Base-by-base conservation (phyloP, 2,797 vertebrate species). In the Loriculus beryllinus region DNA sequence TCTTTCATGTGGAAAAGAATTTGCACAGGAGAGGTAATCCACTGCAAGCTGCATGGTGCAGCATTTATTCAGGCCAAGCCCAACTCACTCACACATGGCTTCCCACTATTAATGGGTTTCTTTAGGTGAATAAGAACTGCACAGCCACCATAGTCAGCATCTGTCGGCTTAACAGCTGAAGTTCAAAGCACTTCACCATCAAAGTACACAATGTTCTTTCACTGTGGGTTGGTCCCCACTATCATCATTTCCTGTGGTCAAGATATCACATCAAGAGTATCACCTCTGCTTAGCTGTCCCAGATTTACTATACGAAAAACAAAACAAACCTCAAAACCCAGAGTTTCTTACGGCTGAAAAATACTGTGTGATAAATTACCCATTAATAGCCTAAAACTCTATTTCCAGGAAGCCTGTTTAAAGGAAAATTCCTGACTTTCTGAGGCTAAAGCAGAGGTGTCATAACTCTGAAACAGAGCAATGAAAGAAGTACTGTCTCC, bases 401-500 rank as follows among this genome's bases (percentile, higher is more conserved):
- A 93, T 97, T 98, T 98, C 97, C 97, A 98, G 98, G 97, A 98
- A 98, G 96, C 59, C 40, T 93, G 92, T 97, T 97, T 97, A 97
- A 98, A 98, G 97, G 96, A 97, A 98, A 97, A 97, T 97, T 97
- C 96, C 94, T 96, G 92, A 96, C 81, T 83, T 97, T 97, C 96
- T 95, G 94, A 97, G 96, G 96, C 94, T 96, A 95, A 97, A 97
- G 95, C 92, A 92, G 93, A 98, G 97, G 98, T 97, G 98, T 94
- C 96, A 83, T 96, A 97, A 97, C 94, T 98, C 95, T 97, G 97
- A 97, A 96, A 89, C 45, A 89, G 78, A 83, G 92, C 86, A 96
- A 98, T 98, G 97, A 98, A 98, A 97, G 97, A 93, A 74, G 92
- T 88, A 88, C 96, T 98, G 97, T 98, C 96, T 97, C 97, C 98